A percentile compares a stretch with the other conserved stretches of the same genome.
phyloP scores from a whole-genome alignment of 2,113 vertebrate genomes.

The Indicator maculatus region DNA sequence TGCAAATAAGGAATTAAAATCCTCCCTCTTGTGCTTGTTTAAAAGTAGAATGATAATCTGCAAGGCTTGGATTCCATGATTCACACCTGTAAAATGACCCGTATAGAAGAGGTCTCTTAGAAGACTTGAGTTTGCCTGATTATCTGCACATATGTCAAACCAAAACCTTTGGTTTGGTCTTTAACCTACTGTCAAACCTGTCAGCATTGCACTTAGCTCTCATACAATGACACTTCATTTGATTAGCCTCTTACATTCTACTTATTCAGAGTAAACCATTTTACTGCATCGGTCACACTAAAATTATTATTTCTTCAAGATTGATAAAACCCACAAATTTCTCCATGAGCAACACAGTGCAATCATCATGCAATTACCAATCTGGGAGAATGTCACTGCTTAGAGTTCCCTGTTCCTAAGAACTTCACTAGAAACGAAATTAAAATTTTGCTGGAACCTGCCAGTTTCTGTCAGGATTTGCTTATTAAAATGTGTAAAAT shows the following conservation, averaged over 20 bases:
- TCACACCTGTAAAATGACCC: constrained; percentile 56
- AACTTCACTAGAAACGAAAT: neutral
- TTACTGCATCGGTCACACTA: neutral
- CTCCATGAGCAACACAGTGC: neutral
- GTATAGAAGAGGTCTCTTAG: neutral
- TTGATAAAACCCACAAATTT: neutral
- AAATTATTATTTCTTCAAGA: constrained; percentile 31
- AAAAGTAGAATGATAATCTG: constrained; percentile 54
- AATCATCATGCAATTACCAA: neutral
- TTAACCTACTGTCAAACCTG: constrained; percentile 16
- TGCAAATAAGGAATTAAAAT: constrained; percentile 41
- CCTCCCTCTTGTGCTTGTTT: constrained; percentile 24
- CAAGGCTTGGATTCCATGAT: constrained; percentile 72
- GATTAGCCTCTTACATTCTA: constrained; percentile 12
- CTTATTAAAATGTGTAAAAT: constrained; percentile 4
- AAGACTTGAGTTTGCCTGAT: constrained; percentile 21
- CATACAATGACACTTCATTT: neutral
- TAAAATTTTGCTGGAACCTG: neutral
- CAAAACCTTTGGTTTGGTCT: neutral
- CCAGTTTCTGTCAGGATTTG: neutral
- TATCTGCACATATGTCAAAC: constrained; percentile 20
- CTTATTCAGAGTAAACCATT: constrained; percentile 1
- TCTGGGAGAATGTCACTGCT: neutral
- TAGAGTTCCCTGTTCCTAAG: neutral
- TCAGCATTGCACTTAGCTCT: neutral